Conservation (phyloP, 2,888 invertebrate genomes). For the Pyrrhia umbra region DNA sequence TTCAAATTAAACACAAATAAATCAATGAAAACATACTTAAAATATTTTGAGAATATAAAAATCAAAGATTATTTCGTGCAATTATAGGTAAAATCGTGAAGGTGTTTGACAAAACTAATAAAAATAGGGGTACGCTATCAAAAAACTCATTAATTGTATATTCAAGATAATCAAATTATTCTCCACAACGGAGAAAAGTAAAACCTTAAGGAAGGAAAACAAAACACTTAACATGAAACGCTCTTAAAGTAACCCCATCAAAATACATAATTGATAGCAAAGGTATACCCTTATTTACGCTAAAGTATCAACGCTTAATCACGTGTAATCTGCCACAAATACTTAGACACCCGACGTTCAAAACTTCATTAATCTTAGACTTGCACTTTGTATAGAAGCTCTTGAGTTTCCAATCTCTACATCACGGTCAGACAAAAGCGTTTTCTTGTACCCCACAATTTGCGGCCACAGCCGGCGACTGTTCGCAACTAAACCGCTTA, state of each 20-base stretch:
- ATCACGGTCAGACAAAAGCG: slow-evolving; percentile 59
- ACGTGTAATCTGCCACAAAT: slow-evolving; percentile 26
- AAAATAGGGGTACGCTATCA: no score
- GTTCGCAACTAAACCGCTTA: slow-evolving; percentile 66
- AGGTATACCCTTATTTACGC: not conserved
- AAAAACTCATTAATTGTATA: no score
- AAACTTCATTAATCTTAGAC: slow-evolving; percentile 49
- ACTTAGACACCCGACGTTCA: slow-evolving; percentile 25
- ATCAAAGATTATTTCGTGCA: no score
- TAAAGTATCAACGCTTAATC: not conserved
- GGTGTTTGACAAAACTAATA: no score
- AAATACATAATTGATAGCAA: slow-evolving; percentile 15
- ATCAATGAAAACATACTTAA: no score
- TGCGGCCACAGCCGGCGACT: slow-evolving; percentile 59
- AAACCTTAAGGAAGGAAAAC: not conserved
- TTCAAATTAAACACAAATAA: no score
- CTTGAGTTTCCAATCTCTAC: slow-evolving; percentile 34
- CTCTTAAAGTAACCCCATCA: slow-evolving; percentile 15
- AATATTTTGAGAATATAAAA: no score
- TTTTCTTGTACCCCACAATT: slow-evolving; percentile 61
- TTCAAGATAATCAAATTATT: no score
- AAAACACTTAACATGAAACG: slow-evolving; percentile 21
- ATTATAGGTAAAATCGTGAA: no score
- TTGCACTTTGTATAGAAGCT: slow-evolving; percentile 47
- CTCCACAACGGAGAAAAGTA: not conserved